Conservation (phyloP, 1,140 invertebrate species). For the Drosophila trapezifrons region DNA sequence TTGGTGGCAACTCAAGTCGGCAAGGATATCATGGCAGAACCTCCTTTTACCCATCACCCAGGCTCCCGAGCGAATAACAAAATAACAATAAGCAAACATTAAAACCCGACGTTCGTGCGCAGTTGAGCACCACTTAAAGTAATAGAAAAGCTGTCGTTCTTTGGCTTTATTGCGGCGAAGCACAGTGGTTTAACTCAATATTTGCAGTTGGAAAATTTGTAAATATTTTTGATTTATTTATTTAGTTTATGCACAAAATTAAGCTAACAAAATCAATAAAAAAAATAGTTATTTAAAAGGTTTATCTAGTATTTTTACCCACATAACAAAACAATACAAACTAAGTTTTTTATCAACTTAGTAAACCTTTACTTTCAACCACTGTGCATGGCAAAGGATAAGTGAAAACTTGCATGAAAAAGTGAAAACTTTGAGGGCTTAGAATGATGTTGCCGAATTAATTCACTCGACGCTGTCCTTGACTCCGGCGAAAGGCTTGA, state of each 20-base stretch:
- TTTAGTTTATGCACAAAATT: too few relatives aligned
- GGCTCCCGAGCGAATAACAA: constrained; percentile 11
- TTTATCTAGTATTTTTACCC: too few relatives aligned
- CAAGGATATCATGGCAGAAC: constrained; percentile 9
- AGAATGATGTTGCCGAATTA: constrained; percentile 48
- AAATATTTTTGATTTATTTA: too few relatives aligned
- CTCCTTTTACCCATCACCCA: constrained; percentile 1
- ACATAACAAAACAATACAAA: too few relatives aligned
- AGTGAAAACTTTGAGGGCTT: constrained; percentile 31
- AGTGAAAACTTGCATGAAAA: constrained; percentile 14
- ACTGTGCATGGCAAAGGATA: not conserved
- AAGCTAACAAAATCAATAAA: not conserved
- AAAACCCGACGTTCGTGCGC: constrained; percentile 38
- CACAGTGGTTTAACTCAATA: not conserved
- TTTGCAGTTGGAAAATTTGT: too few relatives aligned
- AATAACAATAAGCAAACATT: constrained; percentile 24
- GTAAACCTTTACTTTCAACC: not conserved
- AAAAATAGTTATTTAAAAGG: too few relatives aligned
- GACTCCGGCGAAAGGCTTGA: constrained; percentile 28
- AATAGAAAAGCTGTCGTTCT: constrained; percentile 48
- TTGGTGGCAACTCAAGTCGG: constrained; percentile 12
- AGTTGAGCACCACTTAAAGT: constrained; percentile 58
- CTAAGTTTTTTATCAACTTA: too few relatives aligned
- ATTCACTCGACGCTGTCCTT: constrained; percentile 34
- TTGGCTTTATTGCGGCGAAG: constrained; percentile 7